Evolutionary conservation across 1,140 invertebrate species (phyloP).

Genomic region (Rhopalosiphum maidis): DNA sequence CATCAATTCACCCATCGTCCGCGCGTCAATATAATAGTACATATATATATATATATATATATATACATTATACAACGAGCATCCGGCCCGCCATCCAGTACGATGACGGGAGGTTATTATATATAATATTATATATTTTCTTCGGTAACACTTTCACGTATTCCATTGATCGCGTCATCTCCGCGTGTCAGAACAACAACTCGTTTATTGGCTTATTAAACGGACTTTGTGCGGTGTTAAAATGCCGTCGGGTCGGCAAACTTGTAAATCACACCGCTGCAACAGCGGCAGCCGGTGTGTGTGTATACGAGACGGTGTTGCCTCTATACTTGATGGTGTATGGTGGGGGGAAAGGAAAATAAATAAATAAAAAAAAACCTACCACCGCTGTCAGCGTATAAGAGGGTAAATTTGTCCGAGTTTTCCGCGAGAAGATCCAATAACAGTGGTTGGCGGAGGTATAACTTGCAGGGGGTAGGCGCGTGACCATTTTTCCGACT

Average conservation of each 20-base stretch:
- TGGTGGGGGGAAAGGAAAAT: background rate
- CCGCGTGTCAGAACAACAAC: constrained; percentile 49
- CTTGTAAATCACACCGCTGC: constrained; percentile 52
- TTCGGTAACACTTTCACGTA: constrained; percentile 57
- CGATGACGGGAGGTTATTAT: background rate
- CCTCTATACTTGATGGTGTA: no score
- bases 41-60: no score
- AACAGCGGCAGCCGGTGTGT: constrained; percentile 24
- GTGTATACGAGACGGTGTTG: no score
- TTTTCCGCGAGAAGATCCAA: constrained; percentile 40
- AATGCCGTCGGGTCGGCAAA: constrained; percentile 53
- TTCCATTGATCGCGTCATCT: constrained; percentile 55
- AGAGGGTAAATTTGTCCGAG: constrained; percentile 56
- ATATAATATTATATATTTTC: constrained; percentile 2
- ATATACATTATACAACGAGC: no score
- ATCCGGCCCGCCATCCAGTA: background rate
- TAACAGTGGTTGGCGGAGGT: background rate
- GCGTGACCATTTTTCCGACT: constrained; percentile 57
- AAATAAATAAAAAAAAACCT: constrained; percentile 6
- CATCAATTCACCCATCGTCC: constrained; percentile 40
- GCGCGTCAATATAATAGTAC: background rate
- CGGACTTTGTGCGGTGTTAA: constrained; percentile 50
- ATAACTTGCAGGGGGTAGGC: background rate
- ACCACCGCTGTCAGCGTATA: constrained; percentile 18
- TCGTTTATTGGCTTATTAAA: constrained; percentile 58